Conservation (phyloP, 2,113 vertebrate genomes). For the Nothobranchius kuhntae region DNA sequence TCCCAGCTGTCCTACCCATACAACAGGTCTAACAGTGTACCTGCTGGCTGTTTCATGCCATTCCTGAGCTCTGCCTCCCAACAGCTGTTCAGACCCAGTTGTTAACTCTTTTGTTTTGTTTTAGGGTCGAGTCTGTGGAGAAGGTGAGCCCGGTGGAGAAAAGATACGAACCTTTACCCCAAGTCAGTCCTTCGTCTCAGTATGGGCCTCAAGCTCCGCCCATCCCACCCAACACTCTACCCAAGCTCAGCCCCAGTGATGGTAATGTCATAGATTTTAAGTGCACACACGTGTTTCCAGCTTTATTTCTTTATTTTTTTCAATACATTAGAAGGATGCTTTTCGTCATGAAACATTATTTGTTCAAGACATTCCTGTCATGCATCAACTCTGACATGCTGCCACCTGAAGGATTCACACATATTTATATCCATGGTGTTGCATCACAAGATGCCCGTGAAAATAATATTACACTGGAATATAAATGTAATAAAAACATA, state of each 20-base stretch:
- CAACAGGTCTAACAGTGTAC: conserved; percentile 81
- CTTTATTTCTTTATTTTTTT: too few species aligned
- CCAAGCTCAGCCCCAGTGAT: conserved; percentile 85
- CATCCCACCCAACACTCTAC: conserved; percentile 81
- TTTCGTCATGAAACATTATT: too few species aligned
- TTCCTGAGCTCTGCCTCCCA: background rate
- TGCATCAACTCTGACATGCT: background rate
- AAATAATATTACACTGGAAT: too few species aligned
- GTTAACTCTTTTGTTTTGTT: background rate
- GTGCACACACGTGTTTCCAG: too few species aligned
- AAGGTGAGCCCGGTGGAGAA: conserved; percentile 88
- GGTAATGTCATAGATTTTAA: conserved; percentile 71
- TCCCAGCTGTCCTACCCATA: conserved; percentile 85
- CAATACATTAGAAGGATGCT: too few species aligned
- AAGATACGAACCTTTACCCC: conserved; percentile 84
- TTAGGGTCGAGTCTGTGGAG: conserved; percentile 85
- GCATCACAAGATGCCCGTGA: too few species aligned
- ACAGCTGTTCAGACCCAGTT: background rate
- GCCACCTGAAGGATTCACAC: background rate
- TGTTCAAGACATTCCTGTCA: background rate
- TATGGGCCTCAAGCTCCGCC: conserved; percentile 81
- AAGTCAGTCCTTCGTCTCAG: conserved; percentile 84
- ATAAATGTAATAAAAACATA: too few species aligned
- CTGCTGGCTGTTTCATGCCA: background rate
- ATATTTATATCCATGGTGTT: too few species aligned